Evolutionary conservation across 2,888 invertebrate species (phyloP), one percentile per base, ranked within the genome.

Genomic region (Merodon equestris): DNA sequence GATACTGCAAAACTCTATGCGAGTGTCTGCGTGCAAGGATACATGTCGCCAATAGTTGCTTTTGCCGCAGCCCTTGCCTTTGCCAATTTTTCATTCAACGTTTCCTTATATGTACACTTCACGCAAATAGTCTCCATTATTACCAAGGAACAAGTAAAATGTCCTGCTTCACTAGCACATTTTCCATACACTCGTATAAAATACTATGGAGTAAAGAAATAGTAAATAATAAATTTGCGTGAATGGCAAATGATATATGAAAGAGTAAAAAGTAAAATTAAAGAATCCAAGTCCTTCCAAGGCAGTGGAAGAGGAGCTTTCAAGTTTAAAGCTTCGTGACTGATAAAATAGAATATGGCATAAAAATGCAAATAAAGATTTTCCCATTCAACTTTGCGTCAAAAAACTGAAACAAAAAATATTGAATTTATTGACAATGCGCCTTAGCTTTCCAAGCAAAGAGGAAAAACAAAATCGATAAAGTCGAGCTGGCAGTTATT

Each of bases 1-100:
- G 51, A 68, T 58, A 7, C 27, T 27, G 27, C 68, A 51, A 63
- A 19, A 40, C 10, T 17, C 34, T 47, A 54, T 50, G 18, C 47
- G 48, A 36, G 51, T 50, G 50, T 47, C 38, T 44, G 3, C 12
- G 14, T 40, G 19, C 66, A 27, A 19, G 53, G 40, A 14, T 9
- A 13, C 50, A 14, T 72, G 61, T 73, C 72, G 60, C 60, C 66
- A 56, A 40, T 50, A 76, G 48, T 58, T 76, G 44, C 66, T 50
- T 2, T 27, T 27, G 27, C 27, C 27, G 27, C 7, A 27, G 7
- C 27, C 27, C 50, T 61, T 68, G 61, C 63, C 53, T 75, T 53
- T 70, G 70, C 27, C 70, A 61, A 73, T 68, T 66, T 76, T 76
- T 76, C 76, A 76, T 76, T 76, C 67, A 73, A 56, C 56, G 19